A percentile compares a stretch with the other conserved stretches of the same genome.
phyloP scores from a whole-genome alignment of 1,140 invertebrate species.

The Platyscapa corneri region DNA sequence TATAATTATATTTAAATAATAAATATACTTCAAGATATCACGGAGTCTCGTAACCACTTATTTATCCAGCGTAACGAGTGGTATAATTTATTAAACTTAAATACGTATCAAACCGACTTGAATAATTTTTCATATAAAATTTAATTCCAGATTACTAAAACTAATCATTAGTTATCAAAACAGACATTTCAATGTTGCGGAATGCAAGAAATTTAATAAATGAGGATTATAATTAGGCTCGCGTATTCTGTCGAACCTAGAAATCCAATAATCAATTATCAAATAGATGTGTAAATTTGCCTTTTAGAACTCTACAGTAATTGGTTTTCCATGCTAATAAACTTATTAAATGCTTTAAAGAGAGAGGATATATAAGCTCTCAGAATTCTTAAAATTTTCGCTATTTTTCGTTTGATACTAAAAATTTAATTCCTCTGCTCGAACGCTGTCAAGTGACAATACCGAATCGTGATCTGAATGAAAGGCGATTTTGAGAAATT shows the following conservation, averaged over 20 bases:
- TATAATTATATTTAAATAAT: not conserved
- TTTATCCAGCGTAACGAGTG: not conserved
- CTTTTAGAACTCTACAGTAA: not conserved
- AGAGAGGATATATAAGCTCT: not conserved
- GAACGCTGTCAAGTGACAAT: not conserved
- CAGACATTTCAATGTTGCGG: not conserved
- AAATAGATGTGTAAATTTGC: not conserved
- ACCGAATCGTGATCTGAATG: not conserved
- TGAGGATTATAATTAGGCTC: not conserved
- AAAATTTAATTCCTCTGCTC: constrained; percentile 6
- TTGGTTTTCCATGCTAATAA: not conserved
- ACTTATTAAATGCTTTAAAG: not conserved
- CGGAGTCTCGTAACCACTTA: not conserved
- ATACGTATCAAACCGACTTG: not conserved
- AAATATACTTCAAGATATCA: not conserved
- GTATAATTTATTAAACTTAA: not conserved
- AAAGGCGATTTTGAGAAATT: not conserved
- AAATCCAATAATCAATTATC: not conserved
- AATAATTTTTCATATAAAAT: not conserved
- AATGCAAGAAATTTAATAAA: constrained; percentile 20
- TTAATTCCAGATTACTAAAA: not conserved
- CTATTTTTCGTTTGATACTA: not conserved
- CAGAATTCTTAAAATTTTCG: not conserved
- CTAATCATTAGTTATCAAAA: not conserved
- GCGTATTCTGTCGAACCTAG: not conserved